Evolutionary conservation across 2,888 invertebrate genomes (phyloP).

Genomic region (Thymelicus lineola): DNA sequence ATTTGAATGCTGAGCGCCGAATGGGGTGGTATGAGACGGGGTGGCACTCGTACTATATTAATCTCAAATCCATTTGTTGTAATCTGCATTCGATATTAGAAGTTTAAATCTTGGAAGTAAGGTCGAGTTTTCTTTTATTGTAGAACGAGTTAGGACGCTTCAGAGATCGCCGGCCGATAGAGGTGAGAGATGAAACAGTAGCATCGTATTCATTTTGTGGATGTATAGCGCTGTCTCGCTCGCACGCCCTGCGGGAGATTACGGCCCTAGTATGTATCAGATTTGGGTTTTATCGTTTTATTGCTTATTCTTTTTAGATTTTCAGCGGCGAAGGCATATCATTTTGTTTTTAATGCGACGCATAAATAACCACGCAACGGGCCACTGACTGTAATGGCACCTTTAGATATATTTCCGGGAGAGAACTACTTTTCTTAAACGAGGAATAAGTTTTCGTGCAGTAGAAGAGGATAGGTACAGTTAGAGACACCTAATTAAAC

Average conservation of each 20-base stretch:
- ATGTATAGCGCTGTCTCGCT: constrained; percentile 75
- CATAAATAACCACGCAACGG: constrained; percentile 80
- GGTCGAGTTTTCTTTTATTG: constrained; percentile 71
- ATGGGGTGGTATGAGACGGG: constrained; percentile 82
- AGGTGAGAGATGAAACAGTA: constrained; percentile 86
- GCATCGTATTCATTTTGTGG: constrained; percentile 81
- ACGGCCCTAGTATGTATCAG: constrained; percentile 83
- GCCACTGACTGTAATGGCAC: constrained; percentile 78
- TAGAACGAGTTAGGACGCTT: constrained; percentile 78
- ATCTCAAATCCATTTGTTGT: constrained; percentile 85
- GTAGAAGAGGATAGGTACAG: constrained; percentile 34
- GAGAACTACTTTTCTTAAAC: constrained; percentile 61
- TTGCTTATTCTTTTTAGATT: constrained; percentile 86
- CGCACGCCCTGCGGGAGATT: constrained; percentile 78
- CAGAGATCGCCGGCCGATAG: constrained; percentile 80
- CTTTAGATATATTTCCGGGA: constrained; percentile 76
- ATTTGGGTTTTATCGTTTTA: constrained; percentile 86
- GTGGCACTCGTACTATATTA: constrained; percentile 84
- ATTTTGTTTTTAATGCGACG: constrained; percentile 83
- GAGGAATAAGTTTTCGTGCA: constrained; percentile 46
- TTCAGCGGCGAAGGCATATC: constrained; percentile 84
- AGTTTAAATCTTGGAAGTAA: constrained; percentile 61
- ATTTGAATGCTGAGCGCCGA: constrained; percentile 84
- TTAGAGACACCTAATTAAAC: constrained; percentile 50
- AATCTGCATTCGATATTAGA: constrained; percentile 74